Base-by-base conservation (phyloP, 2,113 vertebrate genomes). In the Dinomys branickii region DNA sequence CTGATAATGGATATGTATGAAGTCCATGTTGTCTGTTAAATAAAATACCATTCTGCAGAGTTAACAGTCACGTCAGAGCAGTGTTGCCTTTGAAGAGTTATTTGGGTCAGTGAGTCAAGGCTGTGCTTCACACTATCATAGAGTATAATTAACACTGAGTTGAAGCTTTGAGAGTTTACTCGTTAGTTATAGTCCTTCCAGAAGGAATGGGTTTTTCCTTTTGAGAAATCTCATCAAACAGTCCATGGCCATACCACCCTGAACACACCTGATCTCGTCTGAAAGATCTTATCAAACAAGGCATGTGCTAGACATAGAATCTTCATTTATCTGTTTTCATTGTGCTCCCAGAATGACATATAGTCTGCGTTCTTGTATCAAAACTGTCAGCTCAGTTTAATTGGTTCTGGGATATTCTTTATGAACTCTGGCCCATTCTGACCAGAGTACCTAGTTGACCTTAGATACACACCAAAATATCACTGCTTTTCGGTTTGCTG, bases 1-100 rank as follows among this genome's bases (percentile, higher is more conserved):
- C 98, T 98, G 98, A 97, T 98, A 97, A 97, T 98, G 90, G 98
- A 98, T 98, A 97, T 98, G 97, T 98, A 98, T 98, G 93, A 97
- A 98, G 97, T 98, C 97, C 97, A 98, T 98, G 98, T 97, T 98
- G 94, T 98, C 95, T 98, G 97, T 98, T 97, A 98, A 98, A 98
- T 98, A 98, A 98, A 98, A 98, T 85, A 85, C 91, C 97, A 97
- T 98, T 98, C 98, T 98, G 96, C 97, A 97, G 97, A 97, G 89
- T 96, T 94, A 90, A 93, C 47, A 13, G 20, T 87, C 87, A 73
- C 78, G 58, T 35, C 30, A 67, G 90, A 93, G 59, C 56, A 90
- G 33, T 54, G 38, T 52, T 88, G 69, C 67, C 73, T 94, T 78
- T 65, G 47, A 85, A 90, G 69, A 73, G 28, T 85, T 85, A 30